Conservation (phyloP, 1,140 invertebrate genomes). For the Heliconius melpomene region DNA sequence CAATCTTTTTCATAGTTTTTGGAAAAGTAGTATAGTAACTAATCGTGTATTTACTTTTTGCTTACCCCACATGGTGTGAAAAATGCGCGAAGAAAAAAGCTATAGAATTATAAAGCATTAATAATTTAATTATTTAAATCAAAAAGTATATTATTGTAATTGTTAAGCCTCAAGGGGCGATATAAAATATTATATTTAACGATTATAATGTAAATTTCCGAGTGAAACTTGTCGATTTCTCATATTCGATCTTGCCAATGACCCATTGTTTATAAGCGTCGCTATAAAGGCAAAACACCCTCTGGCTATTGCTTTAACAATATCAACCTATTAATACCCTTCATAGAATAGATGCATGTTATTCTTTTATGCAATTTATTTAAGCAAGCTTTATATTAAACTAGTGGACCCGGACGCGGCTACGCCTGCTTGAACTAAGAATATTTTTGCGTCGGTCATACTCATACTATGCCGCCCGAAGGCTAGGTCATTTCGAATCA, state of each 20-base stretch:
- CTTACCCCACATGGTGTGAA: no score
- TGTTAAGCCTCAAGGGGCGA: slow-evolving; percentile 4
- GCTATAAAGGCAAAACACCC: background rate
- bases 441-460: no score
- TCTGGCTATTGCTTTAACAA: slow-evolving; percentile 27
- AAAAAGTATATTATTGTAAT: background rate
- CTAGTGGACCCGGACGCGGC: no score
- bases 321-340: slow-evolving; percentile 21
- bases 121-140: slow-evolving; percentile 4
- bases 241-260: slow-evolving; percentile 18
- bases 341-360: background rate
- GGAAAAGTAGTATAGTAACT: no score
- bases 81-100: no score
- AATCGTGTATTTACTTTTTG: no score
- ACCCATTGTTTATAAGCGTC: slow-evolving; percentile 29
- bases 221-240: slow-evolving; percentile 23
- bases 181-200: slow-evolving; percentile 12
- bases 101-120: background rate
- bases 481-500: no score
- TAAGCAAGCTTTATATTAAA: background rate
- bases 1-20: no score
- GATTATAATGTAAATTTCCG: slow-evolving; percentile 5
- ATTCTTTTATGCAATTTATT: background rate
- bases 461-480: no score
- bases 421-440: no score